Evolutionary conservation across 1,140 invertebrate genomes (phyloP).

Genomic region (Rhyacophila brunnea): DNA sequence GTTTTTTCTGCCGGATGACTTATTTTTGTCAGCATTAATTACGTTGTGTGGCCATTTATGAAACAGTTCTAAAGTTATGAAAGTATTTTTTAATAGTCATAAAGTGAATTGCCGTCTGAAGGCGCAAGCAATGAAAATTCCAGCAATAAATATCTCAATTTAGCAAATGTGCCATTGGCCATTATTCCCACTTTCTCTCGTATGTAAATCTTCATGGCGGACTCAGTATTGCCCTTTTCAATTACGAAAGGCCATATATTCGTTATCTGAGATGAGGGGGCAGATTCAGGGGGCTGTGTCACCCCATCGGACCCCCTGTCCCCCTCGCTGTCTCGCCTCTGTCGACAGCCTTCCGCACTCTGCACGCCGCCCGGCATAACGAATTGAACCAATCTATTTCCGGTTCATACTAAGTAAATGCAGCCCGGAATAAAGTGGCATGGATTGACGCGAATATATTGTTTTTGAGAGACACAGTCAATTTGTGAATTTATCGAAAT

Average conservation of each 20-base stretch:
- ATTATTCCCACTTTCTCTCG: slow-evolving; percentile 12
- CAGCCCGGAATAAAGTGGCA: slow-evolving; percentile 3
- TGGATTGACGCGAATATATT: too few relatives aligned
- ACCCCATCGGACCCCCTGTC: background rate
- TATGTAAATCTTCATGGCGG: slow-evolving; percentile 15
- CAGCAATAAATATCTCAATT: slow-evolving; percentile 9
- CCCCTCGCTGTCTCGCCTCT: background rate
- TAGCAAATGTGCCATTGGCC: background rate
- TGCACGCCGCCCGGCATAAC: slow-evolving; percentile 18
- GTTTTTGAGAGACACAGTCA: too few relatives aligned
- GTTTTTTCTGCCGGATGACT: too few relatives aligned
- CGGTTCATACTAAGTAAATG: slow-evolving; percentile 32
- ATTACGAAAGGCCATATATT: slow-evolving; percentile 32
- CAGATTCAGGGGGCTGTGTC: background rate
- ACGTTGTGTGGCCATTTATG: too few relatives aligned
- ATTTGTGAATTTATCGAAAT: too few relatives aligned
- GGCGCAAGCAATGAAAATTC: too few relatives aligned
- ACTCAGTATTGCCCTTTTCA: slow-evolving; percentile 29
- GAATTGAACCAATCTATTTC: slow-evolving; percentile 35
- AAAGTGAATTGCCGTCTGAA: too few relatives aligned
- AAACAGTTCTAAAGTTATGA: too few relatives aligned
- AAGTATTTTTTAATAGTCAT: too few relatives aligned
- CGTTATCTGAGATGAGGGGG: slow-evolving; percentile 22
- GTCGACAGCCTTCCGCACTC: slow-evolving; percentile 12
- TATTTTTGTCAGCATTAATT: too few relatives aligned